A percentile compares a stretch with the other conserved stretches of the same genome.
Conservation (phyloP, 1,140 invertebrate species). For the Pollicipes pollicipes region DNA sequence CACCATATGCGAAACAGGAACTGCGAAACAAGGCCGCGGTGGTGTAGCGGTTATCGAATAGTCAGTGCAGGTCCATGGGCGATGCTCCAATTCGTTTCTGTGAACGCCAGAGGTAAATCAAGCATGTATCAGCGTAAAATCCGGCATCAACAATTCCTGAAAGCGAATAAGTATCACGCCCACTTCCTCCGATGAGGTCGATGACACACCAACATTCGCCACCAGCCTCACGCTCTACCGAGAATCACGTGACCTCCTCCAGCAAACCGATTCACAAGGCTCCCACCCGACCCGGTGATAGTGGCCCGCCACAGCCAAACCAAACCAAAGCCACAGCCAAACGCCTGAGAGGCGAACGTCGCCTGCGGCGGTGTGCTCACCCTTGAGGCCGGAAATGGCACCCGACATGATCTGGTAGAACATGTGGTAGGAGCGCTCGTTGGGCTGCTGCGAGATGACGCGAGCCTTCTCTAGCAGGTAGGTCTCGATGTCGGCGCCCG, state of each 20-base stretch:
- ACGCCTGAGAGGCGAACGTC: no score
- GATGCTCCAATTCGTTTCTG: no score
- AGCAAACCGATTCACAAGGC: not conserved
- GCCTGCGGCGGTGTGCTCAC: not conserved
- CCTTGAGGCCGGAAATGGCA: conserved; percentile 10
- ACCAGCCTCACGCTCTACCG: no score
- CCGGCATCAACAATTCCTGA: no score
- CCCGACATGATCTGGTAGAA: conserved; percentile 54
- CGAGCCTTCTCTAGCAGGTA: conserved; percentile 43
- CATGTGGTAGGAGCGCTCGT: conserved; percentile 89
- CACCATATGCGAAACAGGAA: not conserved
- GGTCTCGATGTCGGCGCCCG: conserved; percentile 51
- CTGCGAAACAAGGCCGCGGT: not conserved
- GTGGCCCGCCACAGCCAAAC: not conserved
- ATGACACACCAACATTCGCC: no score
- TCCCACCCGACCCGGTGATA: not conserved
- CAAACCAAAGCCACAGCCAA: no score
- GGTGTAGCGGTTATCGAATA: no score
- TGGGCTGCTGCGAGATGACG: conserved; percentile 57
- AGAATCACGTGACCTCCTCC: not conserved
- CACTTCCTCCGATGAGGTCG: no score
- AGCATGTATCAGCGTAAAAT: no score
- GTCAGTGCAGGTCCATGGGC: no score
- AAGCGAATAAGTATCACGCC: no score
- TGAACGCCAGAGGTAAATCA: no score